Conservation (phyloP, 2,888 invertebrate genomes). For the Apoderus coryli region DNA sequence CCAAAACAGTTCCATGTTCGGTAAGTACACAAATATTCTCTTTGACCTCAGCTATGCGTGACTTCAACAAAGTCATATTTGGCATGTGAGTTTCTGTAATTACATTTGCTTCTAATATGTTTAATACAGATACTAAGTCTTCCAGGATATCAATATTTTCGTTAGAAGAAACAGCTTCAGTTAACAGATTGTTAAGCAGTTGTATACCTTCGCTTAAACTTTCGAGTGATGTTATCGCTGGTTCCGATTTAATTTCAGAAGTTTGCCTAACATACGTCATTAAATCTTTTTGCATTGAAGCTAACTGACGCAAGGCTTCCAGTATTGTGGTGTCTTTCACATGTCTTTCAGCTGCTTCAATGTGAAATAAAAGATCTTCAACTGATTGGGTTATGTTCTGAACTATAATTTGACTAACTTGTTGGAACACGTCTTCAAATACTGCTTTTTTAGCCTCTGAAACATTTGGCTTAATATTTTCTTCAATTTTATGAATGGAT, state of each 20-base stretch:
- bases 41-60: constrained; percentile 21
- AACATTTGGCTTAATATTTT: constrained; percentile 11
- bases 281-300: constrained; percentile 30
- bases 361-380: constrained; percentile 28
- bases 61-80: constrained; percentile 4
- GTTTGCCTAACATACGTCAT: constrained; percentile 23
- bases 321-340: constrained; percentile 24
- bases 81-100: constrained; percentile 6
- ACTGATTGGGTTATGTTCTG: constrained; percentile 28
- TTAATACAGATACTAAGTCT: constrained; percentile 26
- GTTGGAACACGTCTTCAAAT: constrained; percentile 27
- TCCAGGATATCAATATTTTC: constrained; percentile 24
- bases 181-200: constrained; percentile 27
- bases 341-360: constrained; percentile 27
- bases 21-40: constrained; percentile 27
- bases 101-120: constrained; percentile 18
- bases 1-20: constrained; percentile 18
- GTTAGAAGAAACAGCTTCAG: constrained; percentile 23
- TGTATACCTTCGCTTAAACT: constrained; percentile 38
- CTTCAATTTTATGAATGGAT: constrained; percentile 26
- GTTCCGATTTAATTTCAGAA: constrained; percentile 24
- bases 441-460: constrained; percentile 4
- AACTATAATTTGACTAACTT: constrained; percentile 29
- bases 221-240: constrained; percentile 33
- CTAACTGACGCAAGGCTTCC: constrained; percentile 27